phyloP scores from a whole-genome alignment of 1,140 invertebrate genomes.

The Lordiphosa clarofinis region DNA sequence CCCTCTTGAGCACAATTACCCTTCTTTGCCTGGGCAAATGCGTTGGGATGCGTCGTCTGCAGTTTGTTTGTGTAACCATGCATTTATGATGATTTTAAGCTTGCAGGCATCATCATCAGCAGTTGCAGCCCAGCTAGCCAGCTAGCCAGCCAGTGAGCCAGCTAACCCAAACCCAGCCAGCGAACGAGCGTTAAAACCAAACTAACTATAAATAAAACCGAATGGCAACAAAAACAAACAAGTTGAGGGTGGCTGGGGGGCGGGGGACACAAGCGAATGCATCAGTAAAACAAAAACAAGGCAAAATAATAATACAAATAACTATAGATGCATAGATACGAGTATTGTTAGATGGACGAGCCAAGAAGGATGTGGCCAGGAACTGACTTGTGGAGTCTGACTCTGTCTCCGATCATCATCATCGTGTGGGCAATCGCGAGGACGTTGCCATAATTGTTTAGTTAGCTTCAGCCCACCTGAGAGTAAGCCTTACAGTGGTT shows the following conservation, averaged over 20 bases:
- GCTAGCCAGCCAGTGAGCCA: conserved; percentile 10
- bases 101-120: conserved; percentile 63
- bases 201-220: conserved; percentile 73
- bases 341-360: conserved; percentile 68
- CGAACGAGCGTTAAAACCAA: conserved; percentile 62
- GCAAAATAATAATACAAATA: conserved; percentile 76
- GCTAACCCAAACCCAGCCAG: conserved; percentile 23
- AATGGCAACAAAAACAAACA: conserved; percentile 37
- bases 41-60: conserved; percentile 19
- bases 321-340: conserved; percentile 75
- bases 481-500: conserved; percentile 1
- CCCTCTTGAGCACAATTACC: conserved; percentile 38
- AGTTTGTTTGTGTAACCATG: conserved; percentile 51
- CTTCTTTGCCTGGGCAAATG: conserved; percentile 12
- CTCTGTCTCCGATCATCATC: conserved; percentile 4
- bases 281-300: conserved; percentile 47
- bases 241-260: conserved; percentile 6
- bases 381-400: conserved; percentile 10
- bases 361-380: conserved; percentile 40
- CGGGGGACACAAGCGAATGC: conserved; percentile 4
- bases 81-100: conserved; percentile 75
- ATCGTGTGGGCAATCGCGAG: conserved; percentile 41
- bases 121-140: conserved; percentile 8
- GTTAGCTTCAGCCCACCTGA: conserved; percentile 65
- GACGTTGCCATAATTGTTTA: conserved; percentile 72